These are phyloP conservation scores for Metridium senile DNA, from an alignment of 92 coral and sea anemone genomes.

Conservation along the genomic window DNA sequence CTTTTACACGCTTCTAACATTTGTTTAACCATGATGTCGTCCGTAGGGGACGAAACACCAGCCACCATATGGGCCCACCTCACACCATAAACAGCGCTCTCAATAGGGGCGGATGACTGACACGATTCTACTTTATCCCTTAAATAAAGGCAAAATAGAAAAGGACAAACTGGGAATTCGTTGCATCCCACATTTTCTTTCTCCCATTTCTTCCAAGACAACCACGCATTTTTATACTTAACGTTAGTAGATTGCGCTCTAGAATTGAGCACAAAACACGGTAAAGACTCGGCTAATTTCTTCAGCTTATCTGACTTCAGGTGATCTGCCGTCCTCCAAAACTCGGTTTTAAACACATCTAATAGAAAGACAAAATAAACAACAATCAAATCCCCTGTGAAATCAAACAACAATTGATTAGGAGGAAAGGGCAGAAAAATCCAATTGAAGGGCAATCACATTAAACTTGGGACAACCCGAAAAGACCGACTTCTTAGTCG, in stretches of 20 bases:
- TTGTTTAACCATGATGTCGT: conserved; percentile 45
- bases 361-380: neutral
- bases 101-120: conserved; percentile 35
- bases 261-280: conserved; percentile 36
- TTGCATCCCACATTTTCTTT: conserved; percentile 24
- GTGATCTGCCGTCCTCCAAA: conserved; percentile 18
- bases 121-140: conserved; percentile 36
- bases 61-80: conserved; percentile 57
- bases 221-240: conserved; percentile 58
- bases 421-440: conserved; percentile 17
- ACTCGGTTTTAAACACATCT: conserved; percentile 23
- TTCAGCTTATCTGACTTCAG: conserved; percentile 14
- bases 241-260: conserved; percentile 44
- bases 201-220: conserved; percentile 61
- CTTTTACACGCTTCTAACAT: conserved; percentile 50
- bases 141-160: conserved; percentile 22
- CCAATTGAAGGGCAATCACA: conserved; percentile 41
- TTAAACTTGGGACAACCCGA: conserved; percentile 42
- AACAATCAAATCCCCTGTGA: neutral
- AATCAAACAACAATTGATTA: neutral
- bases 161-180: conserved; percentile 40
- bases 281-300: conserved; percentile 32
- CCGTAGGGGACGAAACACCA: conserved; percentile 56
- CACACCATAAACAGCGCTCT: conserved; percentile 50
- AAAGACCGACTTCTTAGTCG: conserved; percentile 32